These are phyloP conservation scores for Lasioglossum zephyrum DNA, from an alignment of 2,888 invertebrate species.

Conservation along the genomic window DNA sequence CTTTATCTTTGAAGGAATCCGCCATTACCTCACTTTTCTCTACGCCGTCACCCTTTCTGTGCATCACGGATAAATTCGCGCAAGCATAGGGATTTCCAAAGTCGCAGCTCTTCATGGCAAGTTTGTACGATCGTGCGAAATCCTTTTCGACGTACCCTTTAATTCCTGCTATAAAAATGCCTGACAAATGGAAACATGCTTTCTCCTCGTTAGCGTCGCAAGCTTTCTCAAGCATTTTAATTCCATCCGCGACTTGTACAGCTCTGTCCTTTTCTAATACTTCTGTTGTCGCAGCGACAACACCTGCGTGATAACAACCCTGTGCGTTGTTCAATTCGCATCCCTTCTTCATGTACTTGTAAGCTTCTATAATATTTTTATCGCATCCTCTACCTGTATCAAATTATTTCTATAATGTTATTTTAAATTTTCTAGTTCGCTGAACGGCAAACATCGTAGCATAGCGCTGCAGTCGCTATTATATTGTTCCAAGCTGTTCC, in stretches of 20 bases:
- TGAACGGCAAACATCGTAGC: neutral
- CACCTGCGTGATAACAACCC: constrained; percentile 91
- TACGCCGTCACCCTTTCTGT: constrained; percentile 93
- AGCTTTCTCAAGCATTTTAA: constrained; percentile 85
- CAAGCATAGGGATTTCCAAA: constrained; percentile 94
- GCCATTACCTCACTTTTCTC: constrained; percentile 90
- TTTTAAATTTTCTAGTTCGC: constrained; percentile 22
- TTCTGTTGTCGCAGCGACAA: constrained; percentile 75
- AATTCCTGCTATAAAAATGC: constrained; percentile 91
- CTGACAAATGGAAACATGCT: constrained; percentile 93
- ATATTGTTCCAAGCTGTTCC: too few species aligned
- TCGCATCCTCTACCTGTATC: constrained; percentile 74
- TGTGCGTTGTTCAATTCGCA: constrained; percentile 90
- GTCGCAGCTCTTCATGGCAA: constrained; percentile 92
- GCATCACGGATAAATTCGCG: constrained; percentile 95
- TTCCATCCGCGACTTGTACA: constrained; percentile 79
- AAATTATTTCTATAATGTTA: neutral
- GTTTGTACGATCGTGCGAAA: constrained; percentile 91
- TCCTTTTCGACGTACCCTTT: constrained; percentile 88
- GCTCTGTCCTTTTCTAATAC: constrained; percentile 54
- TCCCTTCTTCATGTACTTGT: constrained; percentile 91
- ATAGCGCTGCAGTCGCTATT: neutral
- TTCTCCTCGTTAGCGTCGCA: constrained; percentile 86
- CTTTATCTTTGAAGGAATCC: constrained; percentile 89
- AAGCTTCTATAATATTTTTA: constrained; percentile 83